phyloP scores from a whole-genome alignment of 2,888 invertebrate species.

The Drosophila rellima region DNA sequence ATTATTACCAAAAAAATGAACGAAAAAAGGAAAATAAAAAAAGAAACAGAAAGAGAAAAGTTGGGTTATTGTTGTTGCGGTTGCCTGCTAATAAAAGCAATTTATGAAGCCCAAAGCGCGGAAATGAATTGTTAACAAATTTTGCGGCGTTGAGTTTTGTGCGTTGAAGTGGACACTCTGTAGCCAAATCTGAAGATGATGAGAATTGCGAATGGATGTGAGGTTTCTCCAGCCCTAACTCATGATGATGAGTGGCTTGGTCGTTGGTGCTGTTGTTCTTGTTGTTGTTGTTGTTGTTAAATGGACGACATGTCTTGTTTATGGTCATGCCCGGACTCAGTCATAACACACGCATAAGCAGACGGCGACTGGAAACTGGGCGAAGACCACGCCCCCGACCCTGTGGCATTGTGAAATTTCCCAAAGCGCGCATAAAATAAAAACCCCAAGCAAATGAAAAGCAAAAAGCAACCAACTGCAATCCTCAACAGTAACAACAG shows the following conservation, averaged over 20 bases:
- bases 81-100: conserved; percentile 78
- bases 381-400: conserved; percentile 38
- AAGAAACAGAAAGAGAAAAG: conserved; percentile 34
- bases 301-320: conserved; percentile 76
- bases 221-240: not conserved
- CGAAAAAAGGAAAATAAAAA: not conserved
- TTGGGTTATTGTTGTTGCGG: conserved; percentile 57
- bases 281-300: conserved; percentile 39
- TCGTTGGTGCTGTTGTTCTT: conserved; percentile 16
- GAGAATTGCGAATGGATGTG: conserved; percentile 4
- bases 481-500: conserved; percentile 31
- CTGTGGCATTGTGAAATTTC: conserved; percentile 75
- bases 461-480: conserved; percentile 36
- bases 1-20: conserved; percentile 64
- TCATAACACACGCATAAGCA: conserved; percentile 38
- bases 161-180: conserved; percentile 18
- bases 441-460: conserved; percentile 49
- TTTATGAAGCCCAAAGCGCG: conserved; percentile 82
- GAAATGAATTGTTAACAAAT: conserved; percentile 80
- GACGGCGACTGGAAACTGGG: conserved; percentile 5
- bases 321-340: conserved; percentile 52
- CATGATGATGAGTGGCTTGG: conserved; percentile 60
- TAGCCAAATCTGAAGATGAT: conserved; percentile 30
- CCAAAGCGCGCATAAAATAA: conserved; percentile 76
- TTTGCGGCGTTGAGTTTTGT: conserved; percentile 59